Evolutionary conservation across 2,113 vertebrate genomes (phyloP).

Genomic region (Phodopus roborovskii): DNA sequence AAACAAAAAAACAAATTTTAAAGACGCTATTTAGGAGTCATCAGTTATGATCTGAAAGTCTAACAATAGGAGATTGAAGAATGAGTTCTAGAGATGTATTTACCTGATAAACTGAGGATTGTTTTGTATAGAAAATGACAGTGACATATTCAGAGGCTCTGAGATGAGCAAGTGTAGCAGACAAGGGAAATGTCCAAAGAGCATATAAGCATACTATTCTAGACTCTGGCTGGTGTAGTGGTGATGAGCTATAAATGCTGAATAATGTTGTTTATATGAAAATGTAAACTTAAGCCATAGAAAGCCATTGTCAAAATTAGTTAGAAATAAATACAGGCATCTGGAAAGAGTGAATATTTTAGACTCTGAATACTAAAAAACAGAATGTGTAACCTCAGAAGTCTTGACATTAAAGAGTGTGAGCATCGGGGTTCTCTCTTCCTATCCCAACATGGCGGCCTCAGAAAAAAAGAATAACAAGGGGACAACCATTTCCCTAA

Average conservation of each 20-base stretch:
- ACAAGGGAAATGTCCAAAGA: neutral
- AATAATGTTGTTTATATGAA: neutral
- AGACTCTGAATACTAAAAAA: neutral
- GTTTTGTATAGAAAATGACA: neutral
- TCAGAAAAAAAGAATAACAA: slow-evolving; percentile 98
- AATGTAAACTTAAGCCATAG: neutral
- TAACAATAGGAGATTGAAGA: neutral
- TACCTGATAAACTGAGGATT: neutral
- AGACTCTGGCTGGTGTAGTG: neutral
- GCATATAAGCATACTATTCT: neutral
- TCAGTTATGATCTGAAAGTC: neutral
- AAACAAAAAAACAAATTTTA: neutral
- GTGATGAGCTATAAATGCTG: neutral
- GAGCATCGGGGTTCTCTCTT: too few species aligned
- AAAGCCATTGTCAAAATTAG: neutral
- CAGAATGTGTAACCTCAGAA: neutral
- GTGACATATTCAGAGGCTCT: neutral
- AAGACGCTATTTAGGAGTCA: neutral
- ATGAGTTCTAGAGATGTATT: neutral
- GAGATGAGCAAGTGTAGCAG: neutral
- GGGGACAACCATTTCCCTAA: slow-evolving; percentile 96
- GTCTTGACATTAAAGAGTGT: neutral
- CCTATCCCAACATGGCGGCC: too few species aligned
- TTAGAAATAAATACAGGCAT: neutral
- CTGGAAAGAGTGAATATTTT: neutral